A percentile compares a stretch with the other conserved stretches of the same genome.
phyloP scores from a whole-genome alignment of 2,888 invertebrate species.

The Troides helena region DNA sequence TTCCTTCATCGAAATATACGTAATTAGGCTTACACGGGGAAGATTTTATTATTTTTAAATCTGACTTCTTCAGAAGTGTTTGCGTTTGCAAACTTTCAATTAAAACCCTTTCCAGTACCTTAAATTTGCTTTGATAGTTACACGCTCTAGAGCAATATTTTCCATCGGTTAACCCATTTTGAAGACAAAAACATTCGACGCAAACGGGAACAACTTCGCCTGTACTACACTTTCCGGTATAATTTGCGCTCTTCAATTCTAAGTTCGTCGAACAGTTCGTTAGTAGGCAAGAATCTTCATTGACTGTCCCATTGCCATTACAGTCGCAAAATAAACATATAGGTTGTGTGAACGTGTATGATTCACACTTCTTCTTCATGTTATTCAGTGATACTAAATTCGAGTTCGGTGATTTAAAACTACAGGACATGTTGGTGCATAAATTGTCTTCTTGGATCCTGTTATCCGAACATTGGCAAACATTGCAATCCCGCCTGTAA shows the following conservation, averaged over 20 bases:
- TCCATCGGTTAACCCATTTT: slow-evolving; percentile 44
- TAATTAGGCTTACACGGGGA: slow-evolving; percentile 52
- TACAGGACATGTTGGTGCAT: slow-evolving; percentile 38
- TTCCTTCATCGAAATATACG: slow-evolving; percentile 52
- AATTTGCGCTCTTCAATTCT: slow-evolving; percentile 41
- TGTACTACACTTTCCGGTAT: slow-evolving; percentile 47
- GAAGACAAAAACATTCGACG: slow-evolving; percentile 62
- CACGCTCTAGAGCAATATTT: slow-evolving; percentile 61
- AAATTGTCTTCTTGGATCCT: slow-evolving; percentile 46
- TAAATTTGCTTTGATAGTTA: slow-evolving; percentile 52
- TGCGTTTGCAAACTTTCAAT: slow-evolving; percentile 42
- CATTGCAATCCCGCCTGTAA: slow-evolving; percentile 58
- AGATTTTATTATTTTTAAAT: slow-evolving; percentile 40
- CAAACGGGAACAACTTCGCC: slow-evolving; percentile 64
- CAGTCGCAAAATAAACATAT: slow-evolving; percentile 67
- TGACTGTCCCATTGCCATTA: slow-evolving; percentile 46
- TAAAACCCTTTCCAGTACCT: slow-evolving; percentile 53
- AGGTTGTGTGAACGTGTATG: slow-evolving; percentile 53
- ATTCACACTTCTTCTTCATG: slow-evolving; percentile 42
- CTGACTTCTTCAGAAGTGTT: slow-evolving; percentile 43
- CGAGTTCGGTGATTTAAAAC: slow-evolving; percentile 28
- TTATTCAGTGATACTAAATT: slow-evolving; percentile 41
- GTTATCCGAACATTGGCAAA: slow-evolving; percentile 58
- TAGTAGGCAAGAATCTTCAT: slow-evolving; percentile 57
- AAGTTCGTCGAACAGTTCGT: slow-evolving; percentile 51